Evolutionary conservation across 2,797 vertebrate species (phyloP).

Genomic region (Gastrophryne carolinensis): DNA sequence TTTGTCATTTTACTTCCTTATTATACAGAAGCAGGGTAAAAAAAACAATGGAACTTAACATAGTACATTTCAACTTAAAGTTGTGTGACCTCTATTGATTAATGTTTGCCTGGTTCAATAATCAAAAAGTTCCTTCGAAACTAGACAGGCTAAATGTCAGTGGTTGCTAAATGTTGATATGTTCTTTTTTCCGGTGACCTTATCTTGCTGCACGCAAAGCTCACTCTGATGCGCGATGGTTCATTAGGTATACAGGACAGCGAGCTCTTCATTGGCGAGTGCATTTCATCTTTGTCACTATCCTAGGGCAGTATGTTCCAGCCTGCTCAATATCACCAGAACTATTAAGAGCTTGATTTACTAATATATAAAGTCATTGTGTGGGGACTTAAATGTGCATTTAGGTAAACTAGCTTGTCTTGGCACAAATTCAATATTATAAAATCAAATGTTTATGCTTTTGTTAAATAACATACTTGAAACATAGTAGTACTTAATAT

Average conservation of each 20-base stretch:
- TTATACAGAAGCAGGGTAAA: no score
- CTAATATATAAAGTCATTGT: constrained; percentile 11
- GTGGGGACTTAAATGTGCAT: neutral
- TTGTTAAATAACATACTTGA: no score
- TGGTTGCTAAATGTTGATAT: constrained; percentile 19
- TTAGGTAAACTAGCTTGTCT: constrained; percentile 15
- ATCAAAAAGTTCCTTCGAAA: constrained; percentile 12
- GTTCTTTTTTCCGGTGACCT: constrained; percentile 23
- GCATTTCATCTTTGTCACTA: constrained; percentile 31
- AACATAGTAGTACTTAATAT: no score
- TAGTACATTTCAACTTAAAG: no score
- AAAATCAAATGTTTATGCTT: no score
- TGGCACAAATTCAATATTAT: neutral
- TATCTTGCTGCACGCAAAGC: constrained; percentile 15
- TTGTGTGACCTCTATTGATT: no score
- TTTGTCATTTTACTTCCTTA: no score
- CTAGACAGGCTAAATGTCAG: constrained; percentile 15
- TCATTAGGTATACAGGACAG: constrained; percentile 37
- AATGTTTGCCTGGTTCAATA: neutral
- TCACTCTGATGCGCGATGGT: neutral
- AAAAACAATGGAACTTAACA: no score
- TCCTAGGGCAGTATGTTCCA: neutral
- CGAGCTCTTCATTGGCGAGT: constrained; percentile 18
- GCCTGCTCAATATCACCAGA: constrained; percentile 2
- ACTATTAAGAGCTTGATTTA: constrained; percentile 22